Base-by-base conservation (phyloP, 2,888 invertebrate species). In the Stenurella melanura region DNA sequence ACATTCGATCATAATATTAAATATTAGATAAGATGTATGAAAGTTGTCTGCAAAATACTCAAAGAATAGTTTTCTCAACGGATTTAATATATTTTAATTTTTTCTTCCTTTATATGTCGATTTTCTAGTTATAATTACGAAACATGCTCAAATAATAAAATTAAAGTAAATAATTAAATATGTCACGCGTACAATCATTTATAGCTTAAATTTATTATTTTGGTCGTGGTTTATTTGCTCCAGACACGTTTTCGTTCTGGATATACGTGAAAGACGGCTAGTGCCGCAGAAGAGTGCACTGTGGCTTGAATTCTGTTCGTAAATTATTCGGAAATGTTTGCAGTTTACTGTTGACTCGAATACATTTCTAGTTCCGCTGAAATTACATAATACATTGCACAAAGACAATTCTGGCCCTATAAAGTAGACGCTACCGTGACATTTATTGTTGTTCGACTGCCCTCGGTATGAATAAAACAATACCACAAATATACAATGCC, bases 381-480 rank as follows among this genome's bases (percentile, higher is more conserved):
- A 72, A 72, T 63, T 72, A 50, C 71, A 72, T 72, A 72, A 72
- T 72, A 72, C 61, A 72, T 72, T 72, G 63, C 71, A 15, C 57
- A 58, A 50, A 72, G 61, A 72, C 71, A 72, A 54, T 63, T 72
- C 54, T 38, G 10, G 54, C 19, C 63, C 61, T 63, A 72, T 63
- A 72, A 72, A 72, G 42, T 63, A 63, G 71, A 54, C 30, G 42
- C n/a, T 42, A 72, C 42, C 5, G 63, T 63, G 71, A 72, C 71
- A 30, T 72, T 70, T 72, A 72, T 61, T 58, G 71, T 72, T 63
- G 63, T 72, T 72, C 71, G 70, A 70, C 38, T 3, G 71, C 50
- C 60, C 15, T 26, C 17, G n/a, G 54, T 21, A 63, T 72, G 71
- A 72, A 72, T 72, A 72, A 72, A 72, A 72, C 63, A 72, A 63